phyloP scores from a whole-genome alignment of 2,888 invertebrate species.

The Orchesella flavescens region DNA sequence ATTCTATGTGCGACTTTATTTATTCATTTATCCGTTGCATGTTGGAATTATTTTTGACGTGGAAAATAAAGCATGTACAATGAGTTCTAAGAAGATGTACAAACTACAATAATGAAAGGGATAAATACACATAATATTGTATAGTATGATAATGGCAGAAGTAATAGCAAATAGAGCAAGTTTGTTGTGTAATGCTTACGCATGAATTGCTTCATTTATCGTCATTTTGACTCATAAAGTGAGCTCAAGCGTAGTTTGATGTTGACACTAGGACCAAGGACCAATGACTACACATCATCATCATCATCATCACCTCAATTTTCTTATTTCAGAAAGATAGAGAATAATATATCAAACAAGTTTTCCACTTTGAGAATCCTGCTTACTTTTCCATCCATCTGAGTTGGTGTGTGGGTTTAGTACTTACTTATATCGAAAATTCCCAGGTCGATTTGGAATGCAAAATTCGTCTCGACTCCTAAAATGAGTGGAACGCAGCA shows the following conservation, averaged over 20 bases:
- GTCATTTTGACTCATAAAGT: conserved; percentile 23
- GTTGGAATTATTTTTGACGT: too few relatives aligned
- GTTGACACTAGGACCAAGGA: conserved; percentile 3
- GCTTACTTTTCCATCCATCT: background rate
- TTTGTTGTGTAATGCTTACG: background rate
- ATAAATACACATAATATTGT: too few relatives aligned
- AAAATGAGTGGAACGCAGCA: background rate
- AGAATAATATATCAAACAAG: background rate
- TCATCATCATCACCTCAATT: background rate
- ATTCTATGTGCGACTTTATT: too few relatives aligned
- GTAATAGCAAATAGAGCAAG: background rate
- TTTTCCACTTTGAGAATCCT: too few relatives aligned
- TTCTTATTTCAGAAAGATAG: background rate
- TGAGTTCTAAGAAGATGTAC: too few relatives aligned
- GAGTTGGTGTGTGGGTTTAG: background rate
- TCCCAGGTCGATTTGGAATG: conserved; percentile 4
- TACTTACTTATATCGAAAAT: background rate
- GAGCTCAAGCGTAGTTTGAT: conserved; percentile 27
- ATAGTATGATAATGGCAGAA: too few relatives aligned
- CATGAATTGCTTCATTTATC: conserved; percentile 29
- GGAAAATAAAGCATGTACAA: too few relatives aligned
- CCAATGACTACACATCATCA: background rate
- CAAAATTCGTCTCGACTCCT: background rate
- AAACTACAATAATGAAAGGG: too few relatives aligned
- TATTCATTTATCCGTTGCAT: too few relatives aligned